Evolutionary conservation across 1,140 invertebrate species (phyloP).

Genomic region (Amphibalanus amphitrite): DNA sequence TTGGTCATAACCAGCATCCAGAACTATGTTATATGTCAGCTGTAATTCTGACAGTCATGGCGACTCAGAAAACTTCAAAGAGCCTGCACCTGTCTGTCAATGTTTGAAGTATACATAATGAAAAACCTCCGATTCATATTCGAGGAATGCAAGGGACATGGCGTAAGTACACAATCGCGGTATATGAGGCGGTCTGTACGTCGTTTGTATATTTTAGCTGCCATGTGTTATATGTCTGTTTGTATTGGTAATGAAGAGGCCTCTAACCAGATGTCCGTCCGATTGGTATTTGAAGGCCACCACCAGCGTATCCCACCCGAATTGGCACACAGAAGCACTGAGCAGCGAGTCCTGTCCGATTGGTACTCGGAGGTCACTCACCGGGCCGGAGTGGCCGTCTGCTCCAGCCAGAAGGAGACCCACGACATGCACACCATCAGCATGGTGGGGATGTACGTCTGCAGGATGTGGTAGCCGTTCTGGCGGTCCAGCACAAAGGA

Average conservation of each 20-base stretch:
- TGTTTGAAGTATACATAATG: too few species aligned
- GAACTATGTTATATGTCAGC: too few species aligned
- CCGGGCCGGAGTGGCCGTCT: constrained; percentile 52
- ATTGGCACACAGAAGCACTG: background rate
- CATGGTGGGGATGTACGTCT: constrained; percentile 75
- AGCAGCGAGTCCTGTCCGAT: background rate
- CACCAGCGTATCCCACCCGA: background rate
- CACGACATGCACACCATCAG: constrained; percentile 72
- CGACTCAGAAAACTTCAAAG: too few species aligned
- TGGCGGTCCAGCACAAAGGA: constrained; percentile 57
- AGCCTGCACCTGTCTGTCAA: too few species aligned
- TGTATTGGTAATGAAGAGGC: background rate
- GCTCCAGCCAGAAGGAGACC: constrained; percentile 79
- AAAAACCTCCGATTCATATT: too few species aligned
- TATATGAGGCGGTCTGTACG: background rate
- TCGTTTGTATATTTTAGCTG: background rate
- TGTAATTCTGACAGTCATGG: too few species aligned
- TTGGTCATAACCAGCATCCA: too few species aligned
- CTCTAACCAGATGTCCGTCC: background rate
- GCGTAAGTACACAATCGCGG: too few species aligned
- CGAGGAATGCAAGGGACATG: too few species aligned
- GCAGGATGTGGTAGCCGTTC: constrained; percentile 74
- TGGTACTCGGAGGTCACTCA: too few species aligned
- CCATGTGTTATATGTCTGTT: background rate
- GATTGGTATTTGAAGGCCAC: background rate